Conservation (phyloP, 2,888 invertebrate genomes). For the Coelinius sp. region DNA sequence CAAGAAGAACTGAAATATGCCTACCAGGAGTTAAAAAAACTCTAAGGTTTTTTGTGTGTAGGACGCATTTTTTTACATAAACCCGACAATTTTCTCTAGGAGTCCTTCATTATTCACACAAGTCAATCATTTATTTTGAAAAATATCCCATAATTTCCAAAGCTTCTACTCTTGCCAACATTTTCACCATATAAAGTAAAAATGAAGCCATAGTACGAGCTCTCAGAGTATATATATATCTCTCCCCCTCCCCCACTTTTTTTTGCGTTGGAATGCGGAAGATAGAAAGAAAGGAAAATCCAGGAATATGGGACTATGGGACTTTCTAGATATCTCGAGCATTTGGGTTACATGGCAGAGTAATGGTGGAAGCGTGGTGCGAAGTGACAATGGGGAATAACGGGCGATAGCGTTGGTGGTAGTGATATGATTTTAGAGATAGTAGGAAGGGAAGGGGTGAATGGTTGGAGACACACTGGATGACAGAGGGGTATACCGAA, state of each 20-base stretch:
- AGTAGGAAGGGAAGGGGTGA: background rate
- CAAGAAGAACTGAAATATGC: too few relatives aligned
- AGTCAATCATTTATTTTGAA: background rate
- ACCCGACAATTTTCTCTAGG: too few relatives aligned
- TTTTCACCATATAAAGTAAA: conserved; percentile 8
- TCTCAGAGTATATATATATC: background rate
- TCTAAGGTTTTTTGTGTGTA: too few relatives aligned
- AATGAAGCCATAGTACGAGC: conserved; percentile 36
- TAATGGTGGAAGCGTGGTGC: conserved; percentile 35
- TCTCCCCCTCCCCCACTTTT: background rate
- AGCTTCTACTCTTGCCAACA: background rate
- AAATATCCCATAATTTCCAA: background rate
- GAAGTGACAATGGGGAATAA: conserved; percentile 30
- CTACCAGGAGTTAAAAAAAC: too few relatives aligned
- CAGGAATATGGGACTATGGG: conserved; percentile 16
- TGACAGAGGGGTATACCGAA: conserved; percentile 33
- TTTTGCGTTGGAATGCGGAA: conserved; percentile 11
- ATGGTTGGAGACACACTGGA: conserved; percentile 2
- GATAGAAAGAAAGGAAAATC: conserved; percentile 26
- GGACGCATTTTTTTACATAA: too few relatives aligned
- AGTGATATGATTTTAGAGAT: conserved; percentile 22
- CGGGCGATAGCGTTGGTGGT: conserved; percentile 8
- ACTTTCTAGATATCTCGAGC: conserved; percentile 25
- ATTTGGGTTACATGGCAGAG: conserved; percentile 28
- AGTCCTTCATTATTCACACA: background rate